A percentile compares a stretch with the other conserved stretches of the same genome.
phyloP scores from a whole-genome alignment of 2,888 invertebrate genomes.

The Diaphora mendica region DNA sequence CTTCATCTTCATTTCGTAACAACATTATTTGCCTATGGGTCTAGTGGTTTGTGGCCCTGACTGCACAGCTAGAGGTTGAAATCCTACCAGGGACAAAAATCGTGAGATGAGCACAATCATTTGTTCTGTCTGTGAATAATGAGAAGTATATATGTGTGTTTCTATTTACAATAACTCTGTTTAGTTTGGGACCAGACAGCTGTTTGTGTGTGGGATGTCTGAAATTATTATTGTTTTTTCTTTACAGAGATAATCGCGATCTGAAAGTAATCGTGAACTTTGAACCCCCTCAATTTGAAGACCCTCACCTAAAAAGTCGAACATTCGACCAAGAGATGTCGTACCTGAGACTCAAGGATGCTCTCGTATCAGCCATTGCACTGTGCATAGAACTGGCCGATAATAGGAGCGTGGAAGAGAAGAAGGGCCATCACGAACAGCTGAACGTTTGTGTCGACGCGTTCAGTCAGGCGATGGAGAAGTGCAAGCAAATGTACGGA shows the following conservation, averaged over 20 bases:
- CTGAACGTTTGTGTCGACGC: conserved; percentile 66
- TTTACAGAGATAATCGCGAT: conserved; percentile 91
- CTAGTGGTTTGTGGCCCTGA: too few relatives aligned
- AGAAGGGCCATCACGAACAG: conserved; percentile 62
- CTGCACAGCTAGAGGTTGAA: too few relatives aligned
- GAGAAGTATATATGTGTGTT: too few relatives aligned
- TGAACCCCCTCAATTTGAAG: conserved; percentile 87
- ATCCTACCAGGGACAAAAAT: too few relatives aligned
- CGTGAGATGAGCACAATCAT: too few relatives aligned
- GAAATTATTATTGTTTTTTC: background rate
- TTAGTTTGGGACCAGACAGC: too few relatives aligned
- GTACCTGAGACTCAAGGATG: conserved; percentile 74
- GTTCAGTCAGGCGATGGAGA: conserved; percentile 68
- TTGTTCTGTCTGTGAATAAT: background rate
- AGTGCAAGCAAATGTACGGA: conserved; percentile 63
- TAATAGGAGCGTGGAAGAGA: conserved; percentile 56
- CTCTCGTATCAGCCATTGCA: conserved; percentile 69
- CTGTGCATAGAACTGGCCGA: conserved; percentile 74
- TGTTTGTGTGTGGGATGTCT: background rate
- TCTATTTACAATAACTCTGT: too few relatives aligned
- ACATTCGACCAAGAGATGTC: conserved; percentile 75
- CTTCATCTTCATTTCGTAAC: too few relatives aligned
- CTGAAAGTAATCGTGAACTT: conserved; percentile 89
- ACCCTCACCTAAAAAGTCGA: conserved; percentile 62
- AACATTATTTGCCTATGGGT: background rate